A percentile compares a stretch with the other conserved stretches of the same genome.
These are phyloP conservation scores for Choloepus hoffmanni DNA, from an alignment of 2,113 vertebrate genomes.

Conservation along the genomic window DNA sequence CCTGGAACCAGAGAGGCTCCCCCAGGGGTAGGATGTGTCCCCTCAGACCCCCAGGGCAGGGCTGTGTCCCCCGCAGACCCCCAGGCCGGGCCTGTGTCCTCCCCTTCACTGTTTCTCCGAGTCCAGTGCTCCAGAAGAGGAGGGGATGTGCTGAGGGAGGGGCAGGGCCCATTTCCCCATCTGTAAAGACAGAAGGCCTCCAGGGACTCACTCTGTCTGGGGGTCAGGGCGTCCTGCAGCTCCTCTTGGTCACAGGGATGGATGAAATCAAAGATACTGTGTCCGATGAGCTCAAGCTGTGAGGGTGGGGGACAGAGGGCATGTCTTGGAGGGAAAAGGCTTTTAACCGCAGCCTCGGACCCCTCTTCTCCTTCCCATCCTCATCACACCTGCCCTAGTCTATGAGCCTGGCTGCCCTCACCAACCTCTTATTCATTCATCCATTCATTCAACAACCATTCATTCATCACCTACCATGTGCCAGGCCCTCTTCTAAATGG, in stretches of 20 bases:
- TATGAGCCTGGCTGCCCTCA: not conserved
- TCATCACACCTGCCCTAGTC: not conserved
- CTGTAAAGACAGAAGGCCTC: not conserved
- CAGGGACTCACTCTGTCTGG: slow-evolving; percentile 86
- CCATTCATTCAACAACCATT: not conserved
- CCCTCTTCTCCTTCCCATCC: not conserved
- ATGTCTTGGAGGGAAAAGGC: not conserved
- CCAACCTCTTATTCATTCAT: not conserved
- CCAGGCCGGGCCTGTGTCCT: not conserved
- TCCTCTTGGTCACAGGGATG: slow-evolving; percentile 95
- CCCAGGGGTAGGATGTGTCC: not conserved
- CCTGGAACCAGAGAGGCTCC: not conserved
- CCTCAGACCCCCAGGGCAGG: not conserved
- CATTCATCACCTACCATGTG: not conserved
- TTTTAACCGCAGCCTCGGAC: not conserved
- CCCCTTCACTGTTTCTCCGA: not conserved
- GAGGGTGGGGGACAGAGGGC: not conserved
- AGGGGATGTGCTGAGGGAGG: too few species aligned
- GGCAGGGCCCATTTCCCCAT: not conserved
- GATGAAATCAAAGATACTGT: slow-evolving; percentile 92
- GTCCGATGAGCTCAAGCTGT: slow-evolving; percentile 93
- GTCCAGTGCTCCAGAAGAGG: not conserved
- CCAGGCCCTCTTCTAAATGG: not conserved
- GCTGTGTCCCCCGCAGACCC: not conserved
- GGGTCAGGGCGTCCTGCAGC: slow-evolving; percentile 90